Evolutionary conservation across 1,140 invertebrate species (phyloP), one percentile per base, ranked within the genome.

Genomic region (Drosophila suzukii): DNA sequence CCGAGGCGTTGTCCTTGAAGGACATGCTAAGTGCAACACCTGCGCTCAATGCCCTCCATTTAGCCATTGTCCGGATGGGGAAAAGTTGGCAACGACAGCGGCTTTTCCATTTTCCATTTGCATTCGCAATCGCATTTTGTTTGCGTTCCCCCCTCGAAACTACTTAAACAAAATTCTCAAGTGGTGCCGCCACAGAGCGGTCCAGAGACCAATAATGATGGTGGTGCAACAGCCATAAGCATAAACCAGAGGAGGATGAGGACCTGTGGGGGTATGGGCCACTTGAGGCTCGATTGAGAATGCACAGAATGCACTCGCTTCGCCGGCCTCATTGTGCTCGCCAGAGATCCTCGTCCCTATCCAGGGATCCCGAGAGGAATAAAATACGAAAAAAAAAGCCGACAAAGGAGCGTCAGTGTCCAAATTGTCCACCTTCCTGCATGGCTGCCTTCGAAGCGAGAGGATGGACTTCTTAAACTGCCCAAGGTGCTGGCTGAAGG

Each of bases 21-120:
- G 44, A 57, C 74, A 27, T 49, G 60, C 47, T 81, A 78, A 81
- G 82, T 86, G 81, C 78, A 86, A 65, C 82, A 85, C 82, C 83
- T 85, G 78, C 70, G 70, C 75, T 75, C 78, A 86, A 86, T 82
- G 81, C 78, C 74, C 54, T 39, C 73, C 61, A 49, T 81, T 68
- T 66, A 66, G 49, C 50, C 70, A 88, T 71, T 88, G 78, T 85
- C 68, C 78, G 55, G 32, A 54, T 47, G 54, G 32, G 54, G 39
- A 62, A 65, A 59, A 76, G 56, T 77, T 77, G 60, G 71, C 49
- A 66, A 36, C 73, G 49, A 44, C 47, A 34, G 58, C 60, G 30
- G 24, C 50, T 65, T 50, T 75, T 57, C 43, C 53, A 67, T 77
- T 59, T 66, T 60, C 55, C 62, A 80, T 78, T 86, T 73, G 47